Evolutionary conservation across 2,113 vertebrate species (phyloP), one percentile per base, ranked within the genome.

Genomic region (Strix uralensis): DNA sequence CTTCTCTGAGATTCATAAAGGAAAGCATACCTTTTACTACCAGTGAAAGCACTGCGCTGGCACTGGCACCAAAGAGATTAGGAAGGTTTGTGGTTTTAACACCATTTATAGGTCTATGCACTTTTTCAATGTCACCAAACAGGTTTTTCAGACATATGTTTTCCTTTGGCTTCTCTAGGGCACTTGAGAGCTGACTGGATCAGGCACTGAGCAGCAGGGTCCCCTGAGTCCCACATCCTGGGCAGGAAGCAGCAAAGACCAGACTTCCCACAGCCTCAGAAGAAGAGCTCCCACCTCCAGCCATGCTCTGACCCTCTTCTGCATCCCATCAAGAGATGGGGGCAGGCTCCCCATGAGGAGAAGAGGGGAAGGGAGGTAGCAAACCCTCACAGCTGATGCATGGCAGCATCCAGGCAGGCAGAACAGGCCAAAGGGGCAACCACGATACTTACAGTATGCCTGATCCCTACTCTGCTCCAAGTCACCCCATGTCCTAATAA

Each of bases 181-280:
- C 44, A 8, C 13, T 58, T 22, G 18, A 78, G 81, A 67, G 38
- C 34, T 75, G 66, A 93, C 36, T 3, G 4, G 49, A 7, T 83
- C 1, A 1, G 77, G 34, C 71, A 73, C 7, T 4, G 5, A 54
- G 32, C 36, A 71, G 19, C 42, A 73, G 21, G 5, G 27, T 65
- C 20, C 40, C 15, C 30, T 0, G 1, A 73, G 21, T 20, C 15
- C 30, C 26, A 30, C 0, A 2, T 23, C 21, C 36, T 2, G 1
- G 9, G 5, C 1, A 29, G 7, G 14, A 10, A 86, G 34, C 19
- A 79, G 42, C 47, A 32, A 58, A 73, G 46, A 47, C 19, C 23
- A 27, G 44, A 40, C 11, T 52, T 15, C 10, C 15, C 36, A 58
- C 19, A n/a, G 44, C 44, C 49, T 12, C 62, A 32, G 19, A 30